Conservation (phyloP, 2,888 invertebrate genomes). For the Ophioninae sp. region DNA sequence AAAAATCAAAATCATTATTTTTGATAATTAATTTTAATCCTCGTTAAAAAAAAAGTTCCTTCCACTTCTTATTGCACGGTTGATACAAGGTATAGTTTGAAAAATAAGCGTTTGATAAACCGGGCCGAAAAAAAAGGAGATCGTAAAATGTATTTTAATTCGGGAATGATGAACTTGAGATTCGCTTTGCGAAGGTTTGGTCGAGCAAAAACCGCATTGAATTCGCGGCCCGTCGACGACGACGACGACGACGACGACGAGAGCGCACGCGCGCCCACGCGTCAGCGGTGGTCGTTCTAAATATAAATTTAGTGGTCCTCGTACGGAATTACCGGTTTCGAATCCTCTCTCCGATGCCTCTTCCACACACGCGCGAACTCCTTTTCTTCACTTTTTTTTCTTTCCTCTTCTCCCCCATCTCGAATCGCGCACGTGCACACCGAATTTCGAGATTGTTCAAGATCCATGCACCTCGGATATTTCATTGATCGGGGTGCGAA, state of each 20-base stretch:
- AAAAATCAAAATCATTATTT: background rate
- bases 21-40: background rate
- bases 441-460: slow-evolving; percentile 43
- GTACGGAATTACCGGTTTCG: slow-evolving; percentile 78
- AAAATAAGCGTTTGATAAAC: background rate
- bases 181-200: slow-evolving; percentile 27
- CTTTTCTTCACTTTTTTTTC: slow-evolving; percentile 14
- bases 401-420: slow-evolving; percentile 18
- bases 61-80: background rate
- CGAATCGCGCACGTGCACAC: slow-evolving; percentile 57
- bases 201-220: slow-evolving; percentile 34
- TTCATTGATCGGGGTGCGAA: slow-evolving; percentile 47
- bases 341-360: slow-evolving; percentile 64
- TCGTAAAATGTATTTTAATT: background rate
- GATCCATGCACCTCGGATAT: slow-evolving; percentile 36
- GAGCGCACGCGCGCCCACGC: slow-evolving; percentile 71
- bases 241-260: slow-evolving; percentile 22
- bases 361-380: slow-evolving; percentile 32
- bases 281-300: slow-evolving; percentile 73
- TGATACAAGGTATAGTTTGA: background rate
- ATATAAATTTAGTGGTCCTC: slow-evolving; percentile 71
- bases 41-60: background rate
- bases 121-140: background rate
- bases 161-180: slow-evolving; percentile 13
- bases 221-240: slow-evolving; percentile 71